Percentiles rank a stretch among this genome's conserved stretches.
phyloP scores from a whole-genome alignment of 2,888 invertebrate species.

The Drosophila mettleri region DNA sequence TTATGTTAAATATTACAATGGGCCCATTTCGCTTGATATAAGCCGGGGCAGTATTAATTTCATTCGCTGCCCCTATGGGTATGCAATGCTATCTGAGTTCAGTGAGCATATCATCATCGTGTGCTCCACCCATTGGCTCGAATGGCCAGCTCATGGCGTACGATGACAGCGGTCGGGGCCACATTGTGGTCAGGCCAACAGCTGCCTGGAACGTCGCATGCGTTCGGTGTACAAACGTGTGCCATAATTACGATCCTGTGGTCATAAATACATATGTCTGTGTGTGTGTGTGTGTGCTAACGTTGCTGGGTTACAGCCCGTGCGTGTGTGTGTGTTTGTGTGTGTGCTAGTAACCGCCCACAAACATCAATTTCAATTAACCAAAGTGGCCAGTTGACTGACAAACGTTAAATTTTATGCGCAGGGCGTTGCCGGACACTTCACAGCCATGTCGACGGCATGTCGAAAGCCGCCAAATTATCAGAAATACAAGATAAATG shows the following conservation, averaged over 20 bases:
- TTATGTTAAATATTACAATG: background rate
- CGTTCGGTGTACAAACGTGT: conserved; percentile 29
- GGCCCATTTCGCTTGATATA: background rate
- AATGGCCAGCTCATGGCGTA: conserved; percentile 16
- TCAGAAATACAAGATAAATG: conserved; percentile 55
- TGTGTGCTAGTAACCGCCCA: conserved; percentile 59
- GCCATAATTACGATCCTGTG: conserved; percentile 53
- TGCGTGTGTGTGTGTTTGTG: conserved; percentile 25
- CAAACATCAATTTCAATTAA: conserved; percentile 79
- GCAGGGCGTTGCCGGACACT: conserved; percentile 62
- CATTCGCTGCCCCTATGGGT: background rate
- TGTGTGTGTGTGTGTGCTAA: conserved; percentile 1
- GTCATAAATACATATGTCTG: conserved; percentile 29
- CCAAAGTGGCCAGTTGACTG: conserved; percentile 79
- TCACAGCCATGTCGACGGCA: conserved; percentile 1
- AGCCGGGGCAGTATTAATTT: background rate
- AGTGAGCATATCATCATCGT: conserved; percentile 8
- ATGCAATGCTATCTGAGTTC: conserved; percentile 11
- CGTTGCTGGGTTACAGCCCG: background rate
- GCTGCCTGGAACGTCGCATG: conserved; percentile 25
- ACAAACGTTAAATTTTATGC: conserved; percentile 78
- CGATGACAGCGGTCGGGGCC: conserved; percentile 40
- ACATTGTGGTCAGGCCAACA: conserved; percentile 38
- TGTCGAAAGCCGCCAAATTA: conserved; percentile 40
- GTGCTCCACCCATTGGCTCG: conserved; percentile 7